Evolutionary conservation across 2,888 invertebrate species (phyloP).

Genomic region (Agriopis leucophaearia): DNA sequence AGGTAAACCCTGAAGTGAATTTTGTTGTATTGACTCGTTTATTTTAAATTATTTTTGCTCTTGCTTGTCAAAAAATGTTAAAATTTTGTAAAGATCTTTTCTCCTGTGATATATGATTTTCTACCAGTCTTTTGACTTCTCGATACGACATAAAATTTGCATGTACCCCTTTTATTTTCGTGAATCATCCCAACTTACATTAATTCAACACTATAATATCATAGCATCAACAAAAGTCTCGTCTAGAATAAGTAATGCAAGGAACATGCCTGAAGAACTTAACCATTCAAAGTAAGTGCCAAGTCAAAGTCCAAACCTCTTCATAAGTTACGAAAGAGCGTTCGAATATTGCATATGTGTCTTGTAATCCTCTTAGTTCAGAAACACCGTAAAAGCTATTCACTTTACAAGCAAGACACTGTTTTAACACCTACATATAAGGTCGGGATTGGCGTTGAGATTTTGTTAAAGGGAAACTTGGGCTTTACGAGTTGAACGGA

Average conservation of each 20-base stretch:
- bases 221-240: not conserved
- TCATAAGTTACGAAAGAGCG: conserved; percentile 33
- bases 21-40: too few species aligned
- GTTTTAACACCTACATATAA: conserved; percentile 1
- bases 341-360: conserved; percentile 31
- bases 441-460: conserved; percentile 5
- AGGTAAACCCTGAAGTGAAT: not conserved
- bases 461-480: conserved; percentile 28
- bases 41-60: too few species aligned
- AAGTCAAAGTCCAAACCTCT: conserved; percentile 27
- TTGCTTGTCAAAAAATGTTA: too few species aligned
- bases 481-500: conserved; percentile 32
- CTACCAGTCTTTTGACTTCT: too few species aligned
- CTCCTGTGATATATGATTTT: too few species aligned
- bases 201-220: too few species aligned
- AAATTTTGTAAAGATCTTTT: too few species aligned
- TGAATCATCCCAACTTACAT: too few species aligned
- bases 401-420: conserved; percentile 4
- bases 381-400: conserved; percentile 16
- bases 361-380: conserved; percentile 33
- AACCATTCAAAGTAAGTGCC: conserved; percentile 2
- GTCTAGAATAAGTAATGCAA: not conserved
- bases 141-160: too few species aligned
- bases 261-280: conserved; percentile 11
- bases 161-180: too few species aligned